These are phyloP conservation scores for Trichopria drosophilae DNA, from an alignment of 2,888 invertebrate species.

Conservation along the genomic window DNA sequence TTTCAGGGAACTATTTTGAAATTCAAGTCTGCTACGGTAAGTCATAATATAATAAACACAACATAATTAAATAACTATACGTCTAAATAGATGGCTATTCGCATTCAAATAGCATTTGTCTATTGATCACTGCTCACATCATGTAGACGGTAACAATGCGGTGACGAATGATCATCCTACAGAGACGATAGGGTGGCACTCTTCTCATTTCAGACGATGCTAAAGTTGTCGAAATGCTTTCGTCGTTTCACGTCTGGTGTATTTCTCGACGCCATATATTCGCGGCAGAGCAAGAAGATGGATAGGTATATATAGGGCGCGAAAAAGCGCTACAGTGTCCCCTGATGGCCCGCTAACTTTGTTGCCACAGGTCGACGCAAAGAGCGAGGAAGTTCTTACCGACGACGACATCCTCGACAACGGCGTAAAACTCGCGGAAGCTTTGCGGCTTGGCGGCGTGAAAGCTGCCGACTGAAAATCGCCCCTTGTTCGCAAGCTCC, in stretches of 20 bases:
- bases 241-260: conserved; percentile 9
- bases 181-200: no score
- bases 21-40: no score
- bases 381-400: conserved; percentile 35
- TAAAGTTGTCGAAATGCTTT: conserved; percentile 26
- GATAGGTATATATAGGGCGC: conserved; percentile 1
- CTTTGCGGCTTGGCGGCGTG: conserved; percentile 35
- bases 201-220: conserved; percentile 17
- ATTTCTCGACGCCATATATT: not conserved
- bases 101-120: no score
- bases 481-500: conserved; percentile 38
- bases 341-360: conserved; percentile 26
- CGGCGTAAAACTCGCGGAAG: conserved; percentile 36
- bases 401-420: conserved; percentile 35
- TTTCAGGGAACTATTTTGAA: no score
- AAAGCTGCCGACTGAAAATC: conserved; percentile 39
- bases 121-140: no score
- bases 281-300: conserved; percentile 2
- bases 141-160: no score
- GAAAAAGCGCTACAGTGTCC: not conserved
- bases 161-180: no score
- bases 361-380: conserved; percentile 36
- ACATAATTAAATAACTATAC: no score
- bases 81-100: no score
- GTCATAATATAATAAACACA: no score